phyloP scores from a whole-genome alignment of 2,113 vertebrate genomes.

The Leptobrachium leishanense region DNA sequence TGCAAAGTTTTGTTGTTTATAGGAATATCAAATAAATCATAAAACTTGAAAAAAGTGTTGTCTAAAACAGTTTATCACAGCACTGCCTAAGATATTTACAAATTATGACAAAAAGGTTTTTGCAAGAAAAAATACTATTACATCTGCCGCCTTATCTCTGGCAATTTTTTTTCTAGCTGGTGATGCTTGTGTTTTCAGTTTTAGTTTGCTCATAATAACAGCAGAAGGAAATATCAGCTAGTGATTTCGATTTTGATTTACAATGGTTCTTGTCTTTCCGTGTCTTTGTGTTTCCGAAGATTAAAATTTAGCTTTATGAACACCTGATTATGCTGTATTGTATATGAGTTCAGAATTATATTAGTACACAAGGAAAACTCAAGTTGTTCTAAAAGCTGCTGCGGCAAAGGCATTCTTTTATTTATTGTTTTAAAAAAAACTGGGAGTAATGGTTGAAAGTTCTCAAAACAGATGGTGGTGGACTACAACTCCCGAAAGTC shows the following conservation, averaged over 20 bases:
- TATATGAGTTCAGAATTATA: slow-evolving; percentile 5
- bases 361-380: background rate
- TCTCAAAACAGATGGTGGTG: too few relatives aligned
- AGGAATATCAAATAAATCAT: slow-evolving; percentile 48
- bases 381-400: background rate
- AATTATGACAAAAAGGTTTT: slow-evolving; percentile 37
- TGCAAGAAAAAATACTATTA: slow-evolving; percentile 8
- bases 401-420: slow-evolving; percentile 10
- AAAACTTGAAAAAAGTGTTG: slow-evolving; percentile 9
- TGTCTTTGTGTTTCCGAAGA: slow-evolving; percentile 24
- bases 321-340: slow-evolving; percentile 11
- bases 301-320: slow-evolving; percentile 13
- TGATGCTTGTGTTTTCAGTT: slow-evolving; percentile 22
- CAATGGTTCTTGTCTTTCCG: slow-evolving; percentile 26
- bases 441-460: too few relatives aligned
- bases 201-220: slow-evolving; percentile 24
- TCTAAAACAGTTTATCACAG: slow-evolving; percentile 39
- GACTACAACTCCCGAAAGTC: too few relatives aligned
- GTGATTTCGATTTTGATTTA: slow-evolving; percentile 39
- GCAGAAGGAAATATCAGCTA: background rate
- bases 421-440: background rate
- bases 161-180: background rate
- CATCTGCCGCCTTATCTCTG: slow-evolving; percentile 19
- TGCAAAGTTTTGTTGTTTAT: slow-evolving; percentile 48
- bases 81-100: slow-evolving; percentile 41